Percentiles rank a stretch among this genome's conserved stretches.
Evolutionary conservation across 2,113 vertebrate genomes (phyloP).

Genomic region (Dasypus novemcinctus): DNA sequence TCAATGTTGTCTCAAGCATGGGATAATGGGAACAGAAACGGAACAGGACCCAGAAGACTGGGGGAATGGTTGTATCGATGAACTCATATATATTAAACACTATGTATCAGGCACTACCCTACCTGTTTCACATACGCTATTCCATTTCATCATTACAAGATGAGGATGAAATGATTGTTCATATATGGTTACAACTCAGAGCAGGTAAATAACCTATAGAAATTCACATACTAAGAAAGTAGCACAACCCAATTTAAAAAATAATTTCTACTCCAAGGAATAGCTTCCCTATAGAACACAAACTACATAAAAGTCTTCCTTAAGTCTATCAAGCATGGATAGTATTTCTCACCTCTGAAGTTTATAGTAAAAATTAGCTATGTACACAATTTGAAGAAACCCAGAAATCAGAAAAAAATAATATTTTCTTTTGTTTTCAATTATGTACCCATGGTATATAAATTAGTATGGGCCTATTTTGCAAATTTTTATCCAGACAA

Average conservation of each 20-base stretch:
- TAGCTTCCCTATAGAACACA: background rate
- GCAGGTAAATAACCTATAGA: background rate
- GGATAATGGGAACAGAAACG: background rate
- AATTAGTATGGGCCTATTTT: slow-evolving; percentile 1
- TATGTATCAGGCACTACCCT: background rate
- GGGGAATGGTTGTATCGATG: background rate
- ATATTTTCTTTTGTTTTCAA: background rate
- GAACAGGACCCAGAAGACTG: background rate
- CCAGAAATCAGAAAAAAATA: background rate
- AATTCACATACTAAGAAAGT: background rate
- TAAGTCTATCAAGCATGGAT: background rate
- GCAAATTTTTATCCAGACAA: slow-evolving; percentile 42
- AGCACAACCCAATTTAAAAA: background rate
- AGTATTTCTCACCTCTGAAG: background rate
- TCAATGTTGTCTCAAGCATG: background rate
- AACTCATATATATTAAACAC: background rate
- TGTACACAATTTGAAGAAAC: background rate
- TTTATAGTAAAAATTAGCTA: slow-evolving; percentile 12
- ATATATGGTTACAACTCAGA: background rate
- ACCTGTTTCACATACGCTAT: background rate
- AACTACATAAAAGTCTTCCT: background rate
- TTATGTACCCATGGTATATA: background rate
- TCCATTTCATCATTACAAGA: background rate
- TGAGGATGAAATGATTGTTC: background rate
- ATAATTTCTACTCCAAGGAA: background rate